phyloP scores from a whole-genome alignment of 2,888 invertebrate species.

The Nasonovia ribisnigri region DNA sequence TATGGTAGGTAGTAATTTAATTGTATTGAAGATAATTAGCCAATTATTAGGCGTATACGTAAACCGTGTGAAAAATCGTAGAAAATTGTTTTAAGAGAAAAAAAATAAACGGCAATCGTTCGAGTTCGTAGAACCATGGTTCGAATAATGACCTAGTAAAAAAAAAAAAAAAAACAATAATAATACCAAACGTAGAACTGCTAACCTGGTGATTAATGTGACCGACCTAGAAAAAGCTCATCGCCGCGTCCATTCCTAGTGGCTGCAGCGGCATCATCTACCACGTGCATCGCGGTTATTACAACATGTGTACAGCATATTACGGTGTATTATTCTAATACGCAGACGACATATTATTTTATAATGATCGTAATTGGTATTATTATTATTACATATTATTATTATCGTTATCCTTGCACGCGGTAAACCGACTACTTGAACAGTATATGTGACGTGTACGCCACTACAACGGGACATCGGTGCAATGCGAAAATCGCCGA shows the following conservation, averaged over 20 bases:
- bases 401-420: background rate
- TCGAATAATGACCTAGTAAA: conserved; percentile 48
- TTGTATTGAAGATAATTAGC: conserved; percentile 14
- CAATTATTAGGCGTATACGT: background rate
- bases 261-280: background rate
- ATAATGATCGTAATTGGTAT: background rate
- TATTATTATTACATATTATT: background rate
- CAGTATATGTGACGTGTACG: background rate
- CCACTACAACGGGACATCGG: background rate
- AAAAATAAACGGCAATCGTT: background rate
- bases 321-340: background rate
- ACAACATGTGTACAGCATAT: too few relatives aligned
- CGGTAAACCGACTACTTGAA: background rate
- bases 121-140: conserved; percentile 23
- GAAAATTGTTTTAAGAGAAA: background rate
- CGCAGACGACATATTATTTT: background rate
- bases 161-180: background rate
- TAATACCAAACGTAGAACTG: conserved; percentile 29
- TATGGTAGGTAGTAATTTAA: background rate
- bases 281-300: background rate
- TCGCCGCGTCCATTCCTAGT: background rate
- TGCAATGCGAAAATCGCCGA: conserved; percentile 25
- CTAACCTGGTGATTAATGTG: background rate
- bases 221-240: conserved; percentile 50
- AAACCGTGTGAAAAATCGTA: background rate